A percentile compares a stretch with the other conserved stretches of the same genome.
Conservation (phyloP, 1,140 invertebrate species). For the Drosophila takahashii region DNA sequence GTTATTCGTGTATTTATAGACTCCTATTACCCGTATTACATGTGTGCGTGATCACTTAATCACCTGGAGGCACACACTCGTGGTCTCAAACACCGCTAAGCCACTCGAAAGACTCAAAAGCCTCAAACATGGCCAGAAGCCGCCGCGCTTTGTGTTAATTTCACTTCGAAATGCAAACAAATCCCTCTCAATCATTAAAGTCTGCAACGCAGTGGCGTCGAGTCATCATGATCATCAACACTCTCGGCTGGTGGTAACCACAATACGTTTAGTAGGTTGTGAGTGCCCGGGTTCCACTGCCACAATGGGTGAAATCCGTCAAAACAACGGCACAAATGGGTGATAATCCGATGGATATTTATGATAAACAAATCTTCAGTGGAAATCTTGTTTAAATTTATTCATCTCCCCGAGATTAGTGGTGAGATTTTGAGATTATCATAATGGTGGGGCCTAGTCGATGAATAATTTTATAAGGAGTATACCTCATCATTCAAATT, state of each 20-base stretch:
- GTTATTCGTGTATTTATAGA: constrained; percentile 10
- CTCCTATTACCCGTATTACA: neutral
- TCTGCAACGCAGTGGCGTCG: neutral
- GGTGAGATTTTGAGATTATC: constrained; percentile 7
- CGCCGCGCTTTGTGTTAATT: constrained; percentile 57
- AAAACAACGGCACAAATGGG: constrained; percentile 26
- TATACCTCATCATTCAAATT: no score
- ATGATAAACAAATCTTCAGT: constrained; percentile 10
- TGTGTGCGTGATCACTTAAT: constrained; percentile 56
- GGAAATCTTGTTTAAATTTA: constrained; percentile 16
- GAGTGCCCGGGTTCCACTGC: constrained; percentile 10
- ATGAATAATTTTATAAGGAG: neutral
- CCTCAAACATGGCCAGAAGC: constrained; percentile 15
- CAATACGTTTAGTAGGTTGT: constrained; percentile 15
- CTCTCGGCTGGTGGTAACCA: constrained; percentile 31
- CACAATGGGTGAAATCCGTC: constrained; percentile 45
- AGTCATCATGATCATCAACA: constrained; percentile 34
- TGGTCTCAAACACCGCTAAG: neutral
- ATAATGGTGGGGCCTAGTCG: neutral
- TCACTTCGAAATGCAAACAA: constrained; percentile 71
- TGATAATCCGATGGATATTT: constrained; percentile 19
- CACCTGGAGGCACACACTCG: constrained; percentile 39
- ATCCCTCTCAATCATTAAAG: constrained; percentile 60
- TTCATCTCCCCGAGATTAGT: constrained; percentile 6
- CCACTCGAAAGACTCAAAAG: constrained; percentile 14